A percentile compares a stretch with the other conserved stretches of the same genome.
These are phyloP conservation scores for Peromyscus eremicus DNA, from an alignment of 2,797 vertebrate species.

Conservation along the genomic window DNA sequence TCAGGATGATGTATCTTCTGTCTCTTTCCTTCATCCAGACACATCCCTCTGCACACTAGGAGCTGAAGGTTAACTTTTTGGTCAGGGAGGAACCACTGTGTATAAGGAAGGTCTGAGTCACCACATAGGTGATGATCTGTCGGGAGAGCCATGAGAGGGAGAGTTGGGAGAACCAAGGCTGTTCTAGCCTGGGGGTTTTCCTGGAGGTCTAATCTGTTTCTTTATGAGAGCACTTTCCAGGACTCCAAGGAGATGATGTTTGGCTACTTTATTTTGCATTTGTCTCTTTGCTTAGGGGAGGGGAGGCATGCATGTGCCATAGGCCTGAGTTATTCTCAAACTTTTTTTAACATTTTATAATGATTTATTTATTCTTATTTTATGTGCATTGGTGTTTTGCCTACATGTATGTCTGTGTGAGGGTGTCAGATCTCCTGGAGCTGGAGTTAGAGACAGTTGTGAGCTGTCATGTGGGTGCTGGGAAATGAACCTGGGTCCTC, in stretches of 20 bases:
- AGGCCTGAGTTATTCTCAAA: neutral
- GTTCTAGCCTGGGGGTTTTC: neutral
- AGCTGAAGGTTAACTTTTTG: neutral
- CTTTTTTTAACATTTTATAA: neutral
- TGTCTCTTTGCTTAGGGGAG: neutral
- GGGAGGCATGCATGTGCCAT: no score
- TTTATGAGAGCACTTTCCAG: neutral
- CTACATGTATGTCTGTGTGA: neutral
- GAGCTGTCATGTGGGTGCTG: neutral
- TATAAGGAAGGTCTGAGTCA: neutral
- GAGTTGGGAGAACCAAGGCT: fast-evolving
- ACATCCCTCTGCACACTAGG: neutral
- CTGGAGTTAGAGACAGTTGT: neutral
- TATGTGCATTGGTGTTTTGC: neutral
- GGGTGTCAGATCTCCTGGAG: neutral
- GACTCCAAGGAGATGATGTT: fast-evolving
- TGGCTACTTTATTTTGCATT: neutral
- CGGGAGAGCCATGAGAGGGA: neutral
- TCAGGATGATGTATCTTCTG: fast-evolving
- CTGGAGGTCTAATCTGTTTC: neutral
- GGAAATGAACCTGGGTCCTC: neutral
- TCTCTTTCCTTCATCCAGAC: neutral
- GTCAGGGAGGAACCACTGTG: neutral
- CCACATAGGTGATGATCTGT: fast-evolving
- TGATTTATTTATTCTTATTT: neutral